Conservation (phyloP, 2,113 vertebrate genomes). For the Channa maculata region DNA sequence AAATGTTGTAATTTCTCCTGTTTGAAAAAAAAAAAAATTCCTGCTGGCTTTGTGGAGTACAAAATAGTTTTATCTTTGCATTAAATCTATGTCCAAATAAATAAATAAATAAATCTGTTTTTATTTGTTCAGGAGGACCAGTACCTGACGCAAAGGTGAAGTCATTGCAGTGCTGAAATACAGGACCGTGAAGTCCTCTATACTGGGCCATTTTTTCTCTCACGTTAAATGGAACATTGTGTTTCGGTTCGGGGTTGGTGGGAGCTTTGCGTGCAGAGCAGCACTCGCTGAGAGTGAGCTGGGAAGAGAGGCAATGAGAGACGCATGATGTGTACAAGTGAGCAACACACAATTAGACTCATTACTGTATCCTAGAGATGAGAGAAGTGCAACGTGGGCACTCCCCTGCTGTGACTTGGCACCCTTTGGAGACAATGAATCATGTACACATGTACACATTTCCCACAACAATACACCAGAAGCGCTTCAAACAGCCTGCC, state of each 20-base stretch:
- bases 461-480: constrained; percentile 64
- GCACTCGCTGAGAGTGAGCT: constrained; percentile 15
- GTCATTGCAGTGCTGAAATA: constrained; percentile 10
- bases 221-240: constrained; percentile 15
- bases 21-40: background rate
- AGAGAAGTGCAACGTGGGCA: constrained; percentile 64
- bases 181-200: constrained; percentile 16
- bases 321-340: constrained; percentile 47
- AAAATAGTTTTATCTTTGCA: background rate
- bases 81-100: background rate
- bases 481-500: constrained; percentile 39
- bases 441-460: constrained; percentile 62
- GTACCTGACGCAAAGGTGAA: constrained; percentile 24
- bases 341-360: constrained; percentile 67
- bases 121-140: constrained; percentile 10
- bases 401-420: constrained; percentile 60
- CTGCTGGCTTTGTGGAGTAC: background rate
- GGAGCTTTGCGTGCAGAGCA: constrained; percentile 49
- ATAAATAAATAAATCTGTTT: background rate
- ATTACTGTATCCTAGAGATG: constrained; percentile 70
- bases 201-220: background rate
- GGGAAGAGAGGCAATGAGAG: constrained; percentile 35
- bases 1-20: background rate
- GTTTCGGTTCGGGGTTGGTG: constrained; percentile 23
- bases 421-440: constrained; percentile 66